Conservation (phyloP, 1,140 invertebrate species). For the Bombus ignitus region DNA sequence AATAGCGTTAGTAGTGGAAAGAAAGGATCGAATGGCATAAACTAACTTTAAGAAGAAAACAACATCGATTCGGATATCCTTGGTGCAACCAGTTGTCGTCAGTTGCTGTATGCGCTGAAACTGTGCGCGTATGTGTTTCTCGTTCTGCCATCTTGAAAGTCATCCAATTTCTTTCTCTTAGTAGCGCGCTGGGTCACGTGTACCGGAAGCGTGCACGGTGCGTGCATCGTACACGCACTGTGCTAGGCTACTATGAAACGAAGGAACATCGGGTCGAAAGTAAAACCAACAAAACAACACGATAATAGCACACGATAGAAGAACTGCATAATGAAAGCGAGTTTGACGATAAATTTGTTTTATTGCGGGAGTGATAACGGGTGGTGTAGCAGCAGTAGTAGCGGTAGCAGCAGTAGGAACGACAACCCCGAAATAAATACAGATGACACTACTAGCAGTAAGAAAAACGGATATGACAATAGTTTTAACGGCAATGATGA, state of each 20-base stretch:
- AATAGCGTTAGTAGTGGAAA: conserved; percentile 2
- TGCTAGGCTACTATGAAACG: neutral
- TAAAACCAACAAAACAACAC: conserved; percentile 23
- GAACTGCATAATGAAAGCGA: conserved; percentile 50
- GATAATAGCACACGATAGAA: conserved; percentile 1
- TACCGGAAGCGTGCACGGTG: conserved; percentile 45
- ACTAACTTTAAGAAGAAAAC: neutral
- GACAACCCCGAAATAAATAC: neutral
- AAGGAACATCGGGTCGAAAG: neutral
- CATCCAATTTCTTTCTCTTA: conserved; percentile 30
- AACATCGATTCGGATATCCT: neutral
- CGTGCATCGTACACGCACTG: conserved; percentile 48
- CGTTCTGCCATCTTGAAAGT: conserved; percentile 47
- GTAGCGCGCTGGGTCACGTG: conserved; percentile 39
- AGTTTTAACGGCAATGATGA: conserved; percentile 50
- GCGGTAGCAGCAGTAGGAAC: neutral
- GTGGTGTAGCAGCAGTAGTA: neutral
- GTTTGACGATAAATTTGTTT: conserved; percentile 19
- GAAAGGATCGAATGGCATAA: conserved; percentile 6
- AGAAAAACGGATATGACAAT: conserved; percentile 45
- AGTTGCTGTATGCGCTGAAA: neutral
- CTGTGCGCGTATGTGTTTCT: conserved; percentile 12
- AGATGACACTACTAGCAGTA: neutral
- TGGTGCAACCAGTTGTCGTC: neutral
- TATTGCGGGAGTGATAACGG: conserved; percentile 53